Conservation (phyloP, 2,888 invertebrate species). For the Alloscopus bannaensis region DNA sequence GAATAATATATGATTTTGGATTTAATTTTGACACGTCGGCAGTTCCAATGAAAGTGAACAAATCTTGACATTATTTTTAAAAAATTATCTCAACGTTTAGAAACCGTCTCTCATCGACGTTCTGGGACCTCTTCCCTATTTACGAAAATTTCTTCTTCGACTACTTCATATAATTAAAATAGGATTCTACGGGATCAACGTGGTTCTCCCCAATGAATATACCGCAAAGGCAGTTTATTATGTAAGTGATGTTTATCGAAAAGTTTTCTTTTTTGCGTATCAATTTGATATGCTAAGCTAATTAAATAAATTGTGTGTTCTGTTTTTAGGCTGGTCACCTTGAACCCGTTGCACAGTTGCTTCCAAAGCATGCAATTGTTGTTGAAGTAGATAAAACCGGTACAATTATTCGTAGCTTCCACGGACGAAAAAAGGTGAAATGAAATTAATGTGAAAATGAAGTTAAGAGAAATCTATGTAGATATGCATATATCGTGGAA, state of each 20-base stretch:
- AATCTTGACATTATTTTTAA: background rate
- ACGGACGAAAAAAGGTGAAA: conserved; percentile 76
- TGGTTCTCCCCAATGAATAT: conserved; percentile 81
- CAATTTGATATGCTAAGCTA: background rate
- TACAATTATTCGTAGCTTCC: conserved; percentile 83
- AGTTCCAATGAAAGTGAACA: too few species aligned
- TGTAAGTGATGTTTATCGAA: conserved; percentile 76
- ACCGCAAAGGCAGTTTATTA: conserved; percentile 80
- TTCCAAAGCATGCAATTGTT: conserved; percentile 79
- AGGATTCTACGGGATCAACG: conserved; percentile 78
- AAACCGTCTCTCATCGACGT: conserved; percentile 47
- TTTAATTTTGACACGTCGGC: too few species aligned
- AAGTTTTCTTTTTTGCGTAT: background rate
- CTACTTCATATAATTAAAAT: conserved; percentile 58
- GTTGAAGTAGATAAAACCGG: conserved; percentile 84
- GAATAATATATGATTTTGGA: too few species aligned
- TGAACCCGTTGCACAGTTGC: conserved; percentile 76
- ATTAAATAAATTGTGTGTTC: background rate
- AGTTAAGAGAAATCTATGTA: conserved; percentile 5
- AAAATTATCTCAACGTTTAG: conserved; percentile 30
- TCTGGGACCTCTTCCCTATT: conserved; percentile 56
- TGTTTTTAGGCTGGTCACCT: conserved; percentile 83
- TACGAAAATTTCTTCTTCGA: conserved; percentile 63
- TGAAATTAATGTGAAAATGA: conserved; percentile 73
- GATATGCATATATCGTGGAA: background rate